These are phyloP conservation scores for Dinothrombium tinctorium DNA, from an alignment of 1,140 invertebrate species.

Conservation along the genomic window DNA sequence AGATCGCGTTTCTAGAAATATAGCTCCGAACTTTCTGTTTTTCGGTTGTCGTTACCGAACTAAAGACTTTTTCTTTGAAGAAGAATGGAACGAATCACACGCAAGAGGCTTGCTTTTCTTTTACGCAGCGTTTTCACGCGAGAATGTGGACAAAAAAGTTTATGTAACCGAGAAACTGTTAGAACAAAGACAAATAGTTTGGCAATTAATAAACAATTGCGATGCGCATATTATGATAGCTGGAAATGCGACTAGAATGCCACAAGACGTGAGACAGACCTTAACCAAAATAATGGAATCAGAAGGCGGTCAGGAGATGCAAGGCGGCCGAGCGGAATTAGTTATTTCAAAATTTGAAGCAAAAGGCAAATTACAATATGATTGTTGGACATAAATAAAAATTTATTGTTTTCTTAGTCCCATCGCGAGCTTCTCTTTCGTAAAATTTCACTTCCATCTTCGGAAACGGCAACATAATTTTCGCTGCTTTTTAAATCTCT, in stretches of 20 bases:
- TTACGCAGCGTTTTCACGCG: conserved; percentile 69
- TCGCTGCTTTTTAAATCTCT: too few species aligned
- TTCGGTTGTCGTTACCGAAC: conserved; percentile 66
- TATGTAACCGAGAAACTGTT: conserved; percentile 75
- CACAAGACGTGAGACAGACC: conserved; percentile 52
- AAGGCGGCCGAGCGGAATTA: conserved; percentile 29
- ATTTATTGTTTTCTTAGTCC: too few species aligned
- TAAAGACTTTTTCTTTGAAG: conserved; percentile 55
- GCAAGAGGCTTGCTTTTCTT: conserved; percentile 32
- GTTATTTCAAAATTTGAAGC: conserved; percentile 35
- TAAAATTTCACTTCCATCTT: too few species aligned
- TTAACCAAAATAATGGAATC: conserved; percentile 33
- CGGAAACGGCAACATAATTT: too few species aligned
- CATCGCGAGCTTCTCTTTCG: too few species aligned
- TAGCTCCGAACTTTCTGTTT: conserved; percentile 40
- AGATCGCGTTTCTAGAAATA: conserved; percentile 27
- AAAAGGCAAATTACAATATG: conserved; percentile 44
- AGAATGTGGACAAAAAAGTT: conserved; percentile 33
- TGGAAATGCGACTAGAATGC: conserved; percentile 86
- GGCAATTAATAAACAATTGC: conserved; percentile 33
- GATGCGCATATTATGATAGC: conserved; percentile 52
- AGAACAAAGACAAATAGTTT: conserved; percentile 34
- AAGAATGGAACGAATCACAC: conserved; percentile 40
- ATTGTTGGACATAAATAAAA: conserved; percentile 66
- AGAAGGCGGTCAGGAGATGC: conserved; percentile 29